Base-by-base conservation (phyloP, 2,888 invertebrate genomes). In the Lasioglossum calceatum region DNA sequence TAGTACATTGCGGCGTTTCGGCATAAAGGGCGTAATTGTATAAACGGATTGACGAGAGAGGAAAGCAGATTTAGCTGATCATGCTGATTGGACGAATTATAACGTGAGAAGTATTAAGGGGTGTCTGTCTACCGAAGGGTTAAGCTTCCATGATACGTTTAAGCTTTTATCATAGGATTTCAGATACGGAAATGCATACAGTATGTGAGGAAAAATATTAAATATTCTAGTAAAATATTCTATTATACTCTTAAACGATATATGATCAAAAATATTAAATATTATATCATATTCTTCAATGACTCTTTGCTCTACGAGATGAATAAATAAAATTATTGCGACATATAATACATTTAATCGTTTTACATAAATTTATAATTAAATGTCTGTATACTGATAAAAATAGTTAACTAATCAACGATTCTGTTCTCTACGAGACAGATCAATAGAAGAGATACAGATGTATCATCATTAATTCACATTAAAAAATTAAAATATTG, bases 1-100 rank as follows among this genome's bases (percentile, higher is more conserved):
- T 78, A 50, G 86, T 78, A 74, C 44, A 44, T 70, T 75, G 61
- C 50, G n/a, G 70, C 50, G 72, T 58, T 58, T 75, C 44, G 23
- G 50, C 36, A 32, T 71, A 80, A 82, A 78, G 14, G 47, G 79
- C 77, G 75, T 50, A 67, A 87, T 87, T 84, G 77, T 54, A 79
- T 75, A 84, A 84, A 74, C 81, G 44, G 75, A 74, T 85, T 61
- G 50, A 19, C 19, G 27, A 8, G 67, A 27, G 42, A 54, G 54
- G 19, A 72, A 76, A 84, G 54, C 75, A 76, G 58, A 81, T 79
- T 79, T 64, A 12, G 47, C 47, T 80, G 36, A n/a, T 32, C 42
- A 67, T 70, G 61, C 73, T 39, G 61, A 85, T 77, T n/a, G 32
- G 3, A 32, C 58, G 72, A 58, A 27, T 27, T 7, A 72, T 36